Percentiles rank a stretch among this genome's conserved stretches.
Conservation (phyloP, 1,140 invertebrate species). For the Bombus polaris region DNA sequence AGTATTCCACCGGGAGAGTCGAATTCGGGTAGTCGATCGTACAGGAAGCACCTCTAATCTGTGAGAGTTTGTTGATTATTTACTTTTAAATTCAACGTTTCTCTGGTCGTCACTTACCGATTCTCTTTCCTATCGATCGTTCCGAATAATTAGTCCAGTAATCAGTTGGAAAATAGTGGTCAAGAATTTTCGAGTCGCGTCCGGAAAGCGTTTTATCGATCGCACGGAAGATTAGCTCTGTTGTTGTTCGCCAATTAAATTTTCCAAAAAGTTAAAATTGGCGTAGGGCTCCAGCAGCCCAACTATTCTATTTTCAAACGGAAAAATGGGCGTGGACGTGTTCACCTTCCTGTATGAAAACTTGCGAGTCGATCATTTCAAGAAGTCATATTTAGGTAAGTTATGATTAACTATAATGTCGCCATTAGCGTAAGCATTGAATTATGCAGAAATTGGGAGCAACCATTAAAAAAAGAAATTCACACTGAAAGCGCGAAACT, state of each 20-base stretch:
- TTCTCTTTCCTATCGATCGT: background rate
- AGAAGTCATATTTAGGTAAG: conserved; percentile 74
- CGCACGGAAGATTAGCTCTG: background rate
- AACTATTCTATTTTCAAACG: background rate
- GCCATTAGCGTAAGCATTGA: background rate
- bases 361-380: conserved; percentile 64
- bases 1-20: conserved; percentile 19
- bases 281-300: conserved; percentile 16
- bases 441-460: background rate
- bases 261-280: background rate
- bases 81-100: background rate
- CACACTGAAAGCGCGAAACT: no score
- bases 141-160: background rate
- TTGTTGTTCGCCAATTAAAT: background rate
- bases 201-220: conserved; percentile 14
- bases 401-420: background rate
- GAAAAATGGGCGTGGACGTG: conserved; percentile 68
- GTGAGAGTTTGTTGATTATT: background rate
- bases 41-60: background rate
- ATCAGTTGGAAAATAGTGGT: background rate
- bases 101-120: background rate
- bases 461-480: background rate
- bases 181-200: background rate
- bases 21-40: conserved; percentile 42
- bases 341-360: conserved; percentile 54